phyloP scores from a whole-genome alignment of 2,113 vertebrate species.

The Rattus rattus region DNA sequence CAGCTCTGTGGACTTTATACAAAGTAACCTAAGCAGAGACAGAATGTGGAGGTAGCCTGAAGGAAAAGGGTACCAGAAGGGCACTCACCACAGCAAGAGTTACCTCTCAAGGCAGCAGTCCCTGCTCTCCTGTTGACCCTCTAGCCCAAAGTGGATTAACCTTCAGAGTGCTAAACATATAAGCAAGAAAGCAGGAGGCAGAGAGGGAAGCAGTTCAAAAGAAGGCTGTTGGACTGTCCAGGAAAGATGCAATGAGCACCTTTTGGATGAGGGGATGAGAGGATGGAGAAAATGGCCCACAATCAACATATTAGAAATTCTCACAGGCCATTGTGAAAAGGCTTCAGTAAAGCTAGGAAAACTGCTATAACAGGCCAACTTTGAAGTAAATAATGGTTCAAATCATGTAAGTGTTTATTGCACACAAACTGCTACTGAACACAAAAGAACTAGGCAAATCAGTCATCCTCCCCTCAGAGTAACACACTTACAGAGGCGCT shows the following conservation, averaged over 20 bases:
- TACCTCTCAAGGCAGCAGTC: background rate
- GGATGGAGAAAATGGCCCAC: background rate
- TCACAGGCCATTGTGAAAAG: background rate
- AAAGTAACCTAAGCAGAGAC: background rate
- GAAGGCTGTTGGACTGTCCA: background rate
- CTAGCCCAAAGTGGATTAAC: background rate
- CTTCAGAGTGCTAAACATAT: constrained; percentile 2
- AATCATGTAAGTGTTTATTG: background rate
- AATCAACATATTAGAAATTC: background rate
- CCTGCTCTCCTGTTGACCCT: background rate
- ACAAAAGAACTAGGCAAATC: background rate
- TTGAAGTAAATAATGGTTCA: constrained; percentile 1
- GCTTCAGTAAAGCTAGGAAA: background rate
- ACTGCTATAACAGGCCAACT: background rate
- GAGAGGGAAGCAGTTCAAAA: background rate
- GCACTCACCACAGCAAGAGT: background rate
- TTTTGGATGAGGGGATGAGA: background rate
- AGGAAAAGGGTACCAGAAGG: background rate
- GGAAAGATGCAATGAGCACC: background rate
- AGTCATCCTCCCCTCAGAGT: background rate
- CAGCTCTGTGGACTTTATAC: background rate
- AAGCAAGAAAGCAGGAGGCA: background rate
- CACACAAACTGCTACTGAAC: background rate
- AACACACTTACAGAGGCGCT: background rate
- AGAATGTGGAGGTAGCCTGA: background rate